phyloP scores from a whole-genome alignment of 1,140 invertebrate genomes.

The Varroa destructor region DNA sequence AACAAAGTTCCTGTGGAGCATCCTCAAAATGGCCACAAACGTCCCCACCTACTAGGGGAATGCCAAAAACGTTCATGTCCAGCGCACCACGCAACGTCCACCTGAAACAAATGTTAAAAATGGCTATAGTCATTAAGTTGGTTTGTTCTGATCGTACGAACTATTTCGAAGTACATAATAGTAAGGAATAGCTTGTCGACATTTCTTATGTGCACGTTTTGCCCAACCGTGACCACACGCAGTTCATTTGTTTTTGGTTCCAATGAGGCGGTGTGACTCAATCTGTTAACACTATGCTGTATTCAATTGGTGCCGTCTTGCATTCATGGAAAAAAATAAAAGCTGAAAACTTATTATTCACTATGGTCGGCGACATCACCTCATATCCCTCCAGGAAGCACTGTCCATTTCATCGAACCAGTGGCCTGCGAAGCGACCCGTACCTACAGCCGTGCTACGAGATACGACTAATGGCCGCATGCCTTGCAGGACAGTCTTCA shows the following conservation, averaged over 20 bases:
- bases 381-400: constrained; percentile 21
- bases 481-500: neutral
- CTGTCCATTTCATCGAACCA: constrained; percentile 27
- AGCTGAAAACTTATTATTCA: too few relatives aligned
- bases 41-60: constrained; percentile 11
- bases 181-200: neutral
- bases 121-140: neutral
- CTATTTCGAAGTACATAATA: neutral
- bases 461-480: neutral
- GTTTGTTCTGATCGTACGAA: neutral
- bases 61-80: constrained; percentile 20
- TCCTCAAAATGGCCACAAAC: constrained; percentile 25
- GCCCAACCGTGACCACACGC: too few relatives aligned
- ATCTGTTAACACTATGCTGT: too few relatives aligned
- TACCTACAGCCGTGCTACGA: constrained; percentile 1
- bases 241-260: too few relatives aligned
- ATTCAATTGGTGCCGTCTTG: too few relatives aligned
- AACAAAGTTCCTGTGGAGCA: constrained; percentile 28
- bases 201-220: neutral
- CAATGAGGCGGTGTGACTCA: too few relatives aligned
- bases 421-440: constrained; percentile 12
- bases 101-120: neutral
- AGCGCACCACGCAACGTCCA: constrained; percentile 7
- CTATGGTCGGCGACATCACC: neutral
- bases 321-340: too few relatives aligned